Conservation (phyloP, 1,140 invertebrate species). For the Drosophila sechellia region DNA sequence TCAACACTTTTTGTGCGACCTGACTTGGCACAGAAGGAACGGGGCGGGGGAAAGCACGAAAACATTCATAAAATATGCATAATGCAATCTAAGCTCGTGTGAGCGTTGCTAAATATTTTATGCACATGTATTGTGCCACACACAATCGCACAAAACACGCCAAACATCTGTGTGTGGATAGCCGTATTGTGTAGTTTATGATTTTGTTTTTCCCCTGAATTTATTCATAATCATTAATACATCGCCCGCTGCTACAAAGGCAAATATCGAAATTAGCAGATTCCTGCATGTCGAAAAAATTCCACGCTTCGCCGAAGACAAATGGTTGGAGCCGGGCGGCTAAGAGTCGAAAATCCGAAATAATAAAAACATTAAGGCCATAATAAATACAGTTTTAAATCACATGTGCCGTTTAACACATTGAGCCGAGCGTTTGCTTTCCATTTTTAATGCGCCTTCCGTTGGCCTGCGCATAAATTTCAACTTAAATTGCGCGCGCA, state of each 20-base stretch:
- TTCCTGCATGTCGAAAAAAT: constrained; percentile 75
- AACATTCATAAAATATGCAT: constrained; percentile 84
- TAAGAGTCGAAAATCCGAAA: constrained; percentile 24
- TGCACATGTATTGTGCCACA: constrained; percentile 71
- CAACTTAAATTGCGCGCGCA: constrained; percentile 82
- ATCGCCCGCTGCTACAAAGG: constrained; percentile 54
- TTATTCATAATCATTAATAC: constrained; percentile 70
- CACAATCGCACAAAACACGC: constrained; percentile 30
- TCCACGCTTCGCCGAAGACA: constrained; percentile 78
- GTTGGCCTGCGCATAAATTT: constrained; percentile 70
- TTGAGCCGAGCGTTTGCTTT: constrained; percentile 57
- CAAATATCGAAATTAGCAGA: constrained; percentile 70
- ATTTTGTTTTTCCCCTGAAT: constrained; percentile 60
- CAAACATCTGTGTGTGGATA: constrained; percentile 21
- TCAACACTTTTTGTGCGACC: constrained; percentile 67
- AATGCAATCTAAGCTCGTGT: constrained; percentile 84
- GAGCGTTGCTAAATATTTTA: constrained; percentile 83
- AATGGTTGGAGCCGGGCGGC: constrained; percentile 57
- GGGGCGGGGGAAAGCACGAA: constrained; percentile 42
- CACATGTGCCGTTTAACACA: constrained; percentile 83
- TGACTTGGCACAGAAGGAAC: constrained; percentile 47
- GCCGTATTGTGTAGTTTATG: constrained; percentile 61
- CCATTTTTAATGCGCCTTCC: constrained; percentile 58
- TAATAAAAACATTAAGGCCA: constrained; percentile 63
- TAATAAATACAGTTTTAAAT: constrained; percentile 67